Percentiles rank a stretch among this genome's conserved stretches.
Conservation (phyloP, 1,140 invertebrate species). For the Ooceraea biroi region DNA sequence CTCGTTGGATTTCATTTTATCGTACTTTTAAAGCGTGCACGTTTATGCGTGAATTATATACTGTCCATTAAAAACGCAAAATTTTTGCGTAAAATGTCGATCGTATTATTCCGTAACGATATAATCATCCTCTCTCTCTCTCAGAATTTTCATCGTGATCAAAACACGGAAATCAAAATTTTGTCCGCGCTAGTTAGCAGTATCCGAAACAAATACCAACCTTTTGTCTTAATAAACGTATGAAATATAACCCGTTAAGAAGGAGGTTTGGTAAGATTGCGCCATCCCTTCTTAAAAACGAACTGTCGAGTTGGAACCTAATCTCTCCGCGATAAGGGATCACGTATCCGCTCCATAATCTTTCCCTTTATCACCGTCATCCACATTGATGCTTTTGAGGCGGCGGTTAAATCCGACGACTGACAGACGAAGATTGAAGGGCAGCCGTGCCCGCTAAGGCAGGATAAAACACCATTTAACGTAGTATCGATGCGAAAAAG, state of each 20-base stretch:
- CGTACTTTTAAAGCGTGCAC: neutral
- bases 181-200: neutral
- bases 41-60: constrained; percentile 22
- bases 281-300: constrained; percentile 27
- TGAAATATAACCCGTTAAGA: constrained; percentile 9
- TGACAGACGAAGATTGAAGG: constrained; percentile 63
- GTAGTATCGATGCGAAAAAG: constrained; percentile 41
- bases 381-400: constrained; percentile 45
- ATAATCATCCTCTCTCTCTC: neutral
- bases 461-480: constrained; percentile 54
- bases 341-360: constrained; percentile 51
- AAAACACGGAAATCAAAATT: neutral
- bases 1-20: constrained; percentile 37
- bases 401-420: constrained; percentile 59
- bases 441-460: constrained; percentile 31
- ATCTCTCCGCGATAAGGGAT: constrained; percentile 28
- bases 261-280: constrained; percentile 9
- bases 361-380: constrained; percentile 57
- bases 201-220: neutral
- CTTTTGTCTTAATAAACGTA: constrained; percentile 4
- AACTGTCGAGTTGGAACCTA: constrained; percentile 42
- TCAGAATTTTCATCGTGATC: neutral
- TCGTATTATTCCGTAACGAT: neutral
- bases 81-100: neutral
- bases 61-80: neutral